Conservation (phyloP, 2,797 vertebrate genomes). For the Eulemur coronatus region DNA sequence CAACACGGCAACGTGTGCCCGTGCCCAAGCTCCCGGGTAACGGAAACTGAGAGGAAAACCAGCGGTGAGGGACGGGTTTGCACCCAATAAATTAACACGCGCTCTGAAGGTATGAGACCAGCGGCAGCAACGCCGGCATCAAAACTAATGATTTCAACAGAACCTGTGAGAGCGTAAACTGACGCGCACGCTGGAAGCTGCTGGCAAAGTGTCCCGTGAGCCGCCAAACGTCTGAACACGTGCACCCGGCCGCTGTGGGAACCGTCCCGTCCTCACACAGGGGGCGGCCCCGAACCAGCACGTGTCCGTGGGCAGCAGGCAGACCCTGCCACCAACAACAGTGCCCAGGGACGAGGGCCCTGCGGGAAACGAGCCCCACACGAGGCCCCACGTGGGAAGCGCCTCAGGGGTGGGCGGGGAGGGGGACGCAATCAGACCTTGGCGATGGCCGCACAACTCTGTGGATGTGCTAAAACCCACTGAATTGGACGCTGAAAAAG, state of each 20-base stretch:
- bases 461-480: not conserved
- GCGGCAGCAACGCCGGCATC: rapidly evolving
- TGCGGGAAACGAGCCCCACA: too few relatives aligned
- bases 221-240: not conserved
- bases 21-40: rapidly evolving
- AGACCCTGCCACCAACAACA: too few relatives aligned
- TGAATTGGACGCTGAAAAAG: rapidly evolving
- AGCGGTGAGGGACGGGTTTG: too few relatives aligned
- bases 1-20: not conserved
- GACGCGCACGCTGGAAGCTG: not conserved
- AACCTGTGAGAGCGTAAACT: not conserved
- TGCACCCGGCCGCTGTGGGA: not conserved
- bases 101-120: rapidly evolving
- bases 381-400: too few relatives aligned
- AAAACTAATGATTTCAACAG: not conserved
- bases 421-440: too few relatives aligned
- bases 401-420: too few relatives aligned
- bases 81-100: rapidly evolving
- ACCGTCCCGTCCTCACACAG: too few relatives aligned
- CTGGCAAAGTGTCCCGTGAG: not conserved
- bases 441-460: rapidly evolving
- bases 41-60: not conserved
- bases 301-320: too few relatives aligned
- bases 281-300: too few relatives aligned
- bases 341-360: too few relatives aligned